Base-by-base conservation (phyloP, 2,797 vertebrate genomes). In the Lemur catta region DNA sequence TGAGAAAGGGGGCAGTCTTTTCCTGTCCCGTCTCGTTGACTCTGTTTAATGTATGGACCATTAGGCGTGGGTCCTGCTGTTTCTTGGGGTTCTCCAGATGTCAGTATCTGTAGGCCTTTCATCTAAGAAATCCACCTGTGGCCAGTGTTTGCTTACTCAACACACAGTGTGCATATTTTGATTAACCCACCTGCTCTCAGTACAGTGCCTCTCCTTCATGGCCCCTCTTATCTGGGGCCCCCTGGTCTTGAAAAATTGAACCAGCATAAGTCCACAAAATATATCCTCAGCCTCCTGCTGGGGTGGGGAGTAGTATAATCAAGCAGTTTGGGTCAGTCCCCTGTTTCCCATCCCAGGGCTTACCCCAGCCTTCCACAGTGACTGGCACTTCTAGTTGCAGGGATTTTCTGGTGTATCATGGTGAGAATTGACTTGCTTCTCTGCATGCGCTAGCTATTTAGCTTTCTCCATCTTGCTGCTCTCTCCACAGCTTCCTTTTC, bases 371-470 rank as follows among this genome's bases (percentile, higher is more conserved):
- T 74, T 61, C 8, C 24, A 57, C 20, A 28, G 43, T 0, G 35
- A 5, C 20, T 43, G 18, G 71, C 59, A 10, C 55, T 35, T 93
- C 71, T 38, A 0, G 10, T 76, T 71, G 35, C 72, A 15, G 46
- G 65, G 9, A 7, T 78, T 82, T 61, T 22, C 35, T 50, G 3
- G 20, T 63, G 0, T 4, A 1, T 55, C 33, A 0, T 0, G 6
- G 20, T 59, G 50, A 91, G 61, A 69, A 48, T 11, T 24, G 30
- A 13, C 59, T 18, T 41, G 12, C 6, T 59, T 6, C 69, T 50
- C 46, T 55, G 14, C 10, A 4, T 18, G 18, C 1, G 1, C 9
- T 1, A 28, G n/a, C 41, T 67, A 1, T n/a, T 87, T 13, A 2
- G 24, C 18, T 10, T 63, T 80, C 69, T 41, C 41, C 18, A 30